Evolutionary conservation across 1,140 invertebrate species (phyloP).

Genomic region (Ceratoteleas bidentatus): DNA sequence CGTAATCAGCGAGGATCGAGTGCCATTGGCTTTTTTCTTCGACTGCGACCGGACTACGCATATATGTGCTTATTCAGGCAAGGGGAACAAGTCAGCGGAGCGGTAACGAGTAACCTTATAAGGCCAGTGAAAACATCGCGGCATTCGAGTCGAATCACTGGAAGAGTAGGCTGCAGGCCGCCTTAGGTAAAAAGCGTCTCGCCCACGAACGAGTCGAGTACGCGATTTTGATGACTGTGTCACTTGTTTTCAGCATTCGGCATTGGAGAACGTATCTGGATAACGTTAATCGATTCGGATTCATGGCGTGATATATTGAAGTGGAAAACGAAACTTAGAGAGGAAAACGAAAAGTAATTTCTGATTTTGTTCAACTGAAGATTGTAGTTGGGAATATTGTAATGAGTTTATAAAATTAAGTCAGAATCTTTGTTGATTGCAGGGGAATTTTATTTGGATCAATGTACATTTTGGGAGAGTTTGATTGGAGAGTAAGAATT

Average conservation of each 20-base stretch:
- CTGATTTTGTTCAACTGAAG: too few species aligned
- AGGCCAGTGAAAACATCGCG: conserved; percentile 63
- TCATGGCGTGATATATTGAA: too few species aligned
- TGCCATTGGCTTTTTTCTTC: conserved; percentile 40
- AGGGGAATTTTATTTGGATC: too few species aligned
- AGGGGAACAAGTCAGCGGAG: conserved; percentile 65
- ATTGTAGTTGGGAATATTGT: too few species aligned
- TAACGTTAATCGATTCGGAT: background rate
- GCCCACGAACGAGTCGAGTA: conserved; percentile 7
- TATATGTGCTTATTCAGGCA: conserved; percentile 66
- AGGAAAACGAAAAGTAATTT: too few species aligned
- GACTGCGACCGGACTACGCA: conserved; percentile 36
- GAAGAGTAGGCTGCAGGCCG: conserved; percentile 58
- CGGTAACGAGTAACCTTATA: conserved; percentile 65
- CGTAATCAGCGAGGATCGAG: conserved; percentile 28
- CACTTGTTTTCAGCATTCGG: conserved; percentile 13
- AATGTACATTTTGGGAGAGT: too few species aligned
- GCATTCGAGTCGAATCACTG: conserved; percentile 60
- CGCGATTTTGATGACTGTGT: conserved; percentile 24
- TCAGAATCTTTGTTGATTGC: too few species aligned
- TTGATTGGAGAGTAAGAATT: too few species aligned
- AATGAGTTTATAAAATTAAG: too few species aligned
- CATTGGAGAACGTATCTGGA: conserved; percentile 12
- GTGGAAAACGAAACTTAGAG: too few species aligned
- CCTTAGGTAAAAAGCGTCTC: conserved; percentile 59